A percentile compares a stretch with the other conserved stretches of the same genome.
Conservation (phyloP, 2,113 vertebrate species). For the Probosciger aterrimus region DNA sequence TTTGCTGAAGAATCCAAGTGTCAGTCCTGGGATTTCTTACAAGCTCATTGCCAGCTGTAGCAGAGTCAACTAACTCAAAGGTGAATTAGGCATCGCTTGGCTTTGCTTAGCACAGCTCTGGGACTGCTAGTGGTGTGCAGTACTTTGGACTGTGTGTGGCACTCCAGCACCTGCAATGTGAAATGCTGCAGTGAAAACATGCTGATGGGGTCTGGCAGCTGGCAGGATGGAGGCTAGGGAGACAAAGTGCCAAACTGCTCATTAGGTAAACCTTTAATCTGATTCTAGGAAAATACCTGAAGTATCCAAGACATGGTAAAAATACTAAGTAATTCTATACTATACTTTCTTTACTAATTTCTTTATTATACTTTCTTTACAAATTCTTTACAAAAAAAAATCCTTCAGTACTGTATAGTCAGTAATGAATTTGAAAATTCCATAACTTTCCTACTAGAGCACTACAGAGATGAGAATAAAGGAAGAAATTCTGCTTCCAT, state of each 20-base stretch:
- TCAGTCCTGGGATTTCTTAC: background rate
- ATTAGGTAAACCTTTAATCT: background rate
- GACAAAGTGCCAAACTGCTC: background rate
- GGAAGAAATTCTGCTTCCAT: background rate
- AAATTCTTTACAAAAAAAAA: background rate
- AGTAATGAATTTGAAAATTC: background rate
- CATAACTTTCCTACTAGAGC: background rate
- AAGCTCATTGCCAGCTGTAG: background rate
- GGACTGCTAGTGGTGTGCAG: background rate
- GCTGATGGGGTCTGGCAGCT: background rate
- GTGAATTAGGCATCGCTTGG: background rate
- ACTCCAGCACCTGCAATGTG: background rate
- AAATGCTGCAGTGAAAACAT: rapidly evolving
- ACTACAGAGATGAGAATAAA: background rate
- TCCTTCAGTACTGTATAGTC: background rate
- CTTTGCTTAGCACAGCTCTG: background rate
- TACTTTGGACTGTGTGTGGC: background rate
- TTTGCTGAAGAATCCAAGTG: rapidly evolving
- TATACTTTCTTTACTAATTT: background rate
- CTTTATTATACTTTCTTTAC: background rate
- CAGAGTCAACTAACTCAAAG: background rate
- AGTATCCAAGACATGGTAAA: background rate
- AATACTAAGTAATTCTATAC: background rate
- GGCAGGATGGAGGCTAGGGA: background rate
- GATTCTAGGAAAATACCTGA: background rate